These are phyloP conservation scores for Macrobrachium rosenbergii DNA, from an alignment of 1,140 invertebrate genomes.

Conservation along the genomic window DNA sequence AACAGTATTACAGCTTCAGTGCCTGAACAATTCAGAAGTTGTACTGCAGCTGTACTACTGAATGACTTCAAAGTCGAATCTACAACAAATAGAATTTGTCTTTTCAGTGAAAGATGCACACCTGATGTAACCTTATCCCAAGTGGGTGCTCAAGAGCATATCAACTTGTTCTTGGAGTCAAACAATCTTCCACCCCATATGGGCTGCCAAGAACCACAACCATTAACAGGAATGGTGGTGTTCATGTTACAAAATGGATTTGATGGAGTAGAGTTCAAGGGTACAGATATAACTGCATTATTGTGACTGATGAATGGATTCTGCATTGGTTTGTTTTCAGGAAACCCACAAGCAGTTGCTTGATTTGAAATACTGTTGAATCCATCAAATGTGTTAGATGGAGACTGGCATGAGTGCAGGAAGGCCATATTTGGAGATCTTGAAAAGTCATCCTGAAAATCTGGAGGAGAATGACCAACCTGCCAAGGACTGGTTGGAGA, in stretches of 20 bases:
- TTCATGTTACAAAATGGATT: neutral
- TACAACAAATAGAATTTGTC: no score
- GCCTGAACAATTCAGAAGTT: no score
- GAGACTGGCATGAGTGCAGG: constrained; percentile 51
- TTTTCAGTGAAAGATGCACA: no score
- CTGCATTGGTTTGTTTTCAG: neutral
- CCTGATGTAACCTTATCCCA: no score
- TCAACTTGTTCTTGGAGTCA: neutral
- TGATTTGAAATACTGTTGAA: neutral
- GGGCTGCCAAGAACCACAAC: neutral
- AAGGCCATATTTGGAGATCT: constrained; percentile 48
- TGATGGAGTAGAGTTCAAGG: neutral
- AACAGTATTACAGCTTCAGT: no score
- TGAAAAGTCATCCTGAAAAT: constrained; percentile 23
- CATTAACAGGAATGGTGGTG: neutral
- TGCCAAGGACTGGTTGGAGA: constrained; percentile 36
- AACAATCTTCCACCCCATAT: neutral
- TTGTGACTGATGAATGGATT: neutral
- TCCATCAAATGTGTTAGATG: neutral
- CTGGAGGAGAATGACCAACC: constrained; percentile 37
- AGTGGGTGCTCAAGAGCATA: neutral
- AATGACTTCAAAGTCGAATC: no score
- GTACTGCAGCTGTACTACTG: no score
- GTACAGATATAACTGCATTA: neutral
- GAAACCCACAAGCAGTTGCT: no score